phyloP scores from a whole-genome alignment of 2,113 vertebrate species.

The Actenoides hombroni region DNA sequence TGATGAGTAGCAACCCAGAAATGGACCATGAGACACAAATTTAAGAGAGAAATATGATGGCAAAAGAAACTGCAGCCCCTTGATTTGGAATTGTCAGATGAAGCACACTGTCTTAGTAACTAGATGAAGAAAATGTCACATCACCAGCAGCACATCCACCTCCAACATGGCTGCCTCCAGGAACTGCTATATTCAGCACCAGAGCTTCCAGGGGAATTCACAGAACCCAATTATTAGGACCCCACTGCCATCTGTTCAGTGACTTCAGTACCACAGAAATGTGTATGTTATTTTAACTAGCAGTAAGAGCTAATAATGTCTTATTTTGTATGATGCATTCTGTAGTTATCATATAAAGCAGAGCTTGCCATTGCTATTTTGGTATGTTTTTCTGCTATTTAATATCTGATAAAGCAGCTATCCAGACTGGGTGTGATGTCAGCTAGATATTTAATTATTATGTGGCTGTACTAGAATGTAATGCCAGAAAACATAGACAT shows the following conservation, averaged over 20 bases:
- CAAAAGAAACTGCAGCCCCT: not conserved
- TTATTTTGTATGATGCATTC: not conserved
- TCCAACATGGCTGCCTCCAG: not conserved
- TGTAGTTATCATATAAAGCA: not conserved
- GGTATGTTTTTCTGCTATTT: not conserved
- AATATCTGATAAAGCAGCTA: slow-evolving; percentile 24
- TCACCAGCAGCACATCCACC: not conserved
- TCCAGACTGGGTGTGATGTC: not conserved
- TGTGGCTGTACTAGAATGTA: not conserved
- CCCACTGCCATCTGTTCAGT: not conserved
- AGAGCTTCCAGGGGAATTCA: not conserved
- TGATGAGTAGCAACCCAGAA: not conserved
- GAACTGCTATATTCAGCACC: not conserved
- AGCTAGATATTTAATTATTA: slow-evolving; percentile 27
- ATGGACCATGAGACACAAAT: not conserved
- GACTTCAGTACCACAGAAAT: not conserved
- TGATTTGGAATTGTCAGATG: not conserved
- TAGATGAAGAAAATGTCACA: not conserved
- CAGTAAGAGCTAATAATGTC: not conserved
- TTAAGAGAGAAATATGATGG: not conserved
- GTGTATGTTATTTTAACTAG: not conserved
- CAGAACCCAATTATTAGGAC: not conserved
- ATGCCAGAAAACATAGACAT: slow-evolving; percentile 16
- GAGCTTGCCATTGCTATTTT: slow-evolving; percentile 17
- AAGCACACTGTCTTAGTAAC: not conserved